A percentile compares a stretch with the other conserved stretches of the same genome.
Evolutionary conservation across 1,140 invertebrate species (phyloP).

Genomic region (Cardiocondyla obscurior): DNA sequence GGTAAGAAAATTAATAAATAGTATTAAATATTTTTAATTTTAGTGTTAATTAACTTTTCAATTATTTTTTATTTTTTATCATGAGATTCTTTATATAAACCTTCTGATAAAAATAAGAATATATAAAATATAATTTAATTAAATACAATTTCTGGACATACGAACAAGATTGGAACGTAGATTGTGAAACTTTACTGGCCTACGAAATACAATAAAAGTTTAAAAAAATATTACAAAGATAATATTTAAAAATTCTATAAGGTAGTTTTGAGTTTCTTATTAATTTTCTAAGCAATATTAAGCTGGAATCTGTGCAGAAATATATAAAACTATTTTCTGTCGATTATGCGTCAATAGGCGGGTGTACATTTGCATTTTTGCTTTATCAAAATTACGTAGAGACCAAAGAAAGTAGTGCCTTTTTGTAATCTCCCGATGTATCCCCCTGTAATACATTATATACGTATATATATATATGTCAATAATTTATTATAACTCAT

Average conservation of each 20-base stretch:
- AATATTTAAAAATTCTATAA: constrained; percentile 20
- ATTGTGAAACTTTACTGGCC: not conserved
- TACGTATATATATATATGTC: constrained; percentile 59
- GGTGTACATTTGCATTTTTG: not conserved
- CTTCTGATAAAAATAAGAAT: constrained; percentile 26
- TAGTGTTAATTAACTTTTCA: constrained; percentile 10
- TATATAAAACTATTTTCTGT: not conserved
- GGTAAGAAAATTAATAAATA: not conserved
- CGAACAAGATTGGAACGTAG: not conserved
- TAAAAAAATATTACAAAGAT: constrained; percentile 37
- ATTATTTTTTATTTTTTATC: not conserved
- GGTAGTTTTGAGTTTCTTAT: not conserved
- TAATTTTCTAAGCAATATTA: constrained; percentile 17
- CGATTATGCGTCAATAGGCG: constrained; percentile 19
- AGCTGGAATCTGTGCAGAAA: not conserved
- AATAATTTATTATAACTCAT: not conserved
- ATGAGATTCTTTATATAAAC: constrained; percentile 24
- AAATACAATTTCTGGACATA: not conserved
- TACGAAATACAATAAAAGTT: constrained; percentile 15
- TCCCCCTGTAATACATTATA: constrained; percentile 88
- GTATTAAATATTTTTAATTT: not conserved
- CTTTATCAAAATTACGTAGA: constrained; percentile 84
- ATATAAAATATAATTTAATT: constrained; percentile 42
- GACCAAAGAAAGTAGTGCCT: constrained; percentile 92
- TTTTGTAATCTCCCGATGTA: constrained; percentile 96